Evolutionary conservation across 2,888 invertebrate genomes (phyloP), one percentile per base, ranked within the genome.

Genomic region (Omphaloscelis lunosa): DNA sequence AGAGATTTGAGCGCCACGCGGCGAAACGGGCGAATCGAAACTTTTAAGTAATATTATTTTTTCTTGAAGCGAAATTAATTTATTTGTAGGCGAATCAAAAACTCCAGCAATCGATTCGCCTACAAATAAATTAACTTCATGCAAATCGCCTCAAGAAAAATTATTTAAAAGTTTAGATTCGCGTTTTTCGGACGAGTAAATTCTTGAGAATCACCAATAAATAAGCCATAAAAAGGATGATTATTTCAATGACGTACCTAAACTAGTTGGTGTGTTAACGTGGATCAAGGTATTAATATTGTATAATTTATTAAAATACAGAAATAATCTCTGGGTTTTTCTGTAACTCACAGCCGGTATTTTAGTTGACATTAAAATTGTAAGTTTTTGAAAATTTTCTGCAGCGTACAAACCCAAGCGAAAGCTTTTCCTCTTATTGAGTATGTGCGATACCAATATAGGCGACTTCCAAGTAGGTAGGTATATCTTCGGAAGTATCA

Each of bases 351-450:
- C 8, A 29, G 8, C 23, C 34, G 58, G 34, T 45, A 45, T 3
- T 56, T n/a, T 27, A 72, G 34, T 74, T 59, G 27, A 27, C 34
- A 73, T 48, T 48, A 34, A 58, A 23, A 72, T 45, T 15, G 0
- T 45, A 6, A 15, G 3, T 34, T 23, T 39, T 66, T 72, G 39
- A 9, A 7, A 58, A 23, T 27, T 72, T 72, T 45, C 56, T 17
- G 51, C 23, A n/a, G 11, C 20, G 5, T 51, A 59, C 17, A 27
- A 51, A 29, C 8, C 2, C 34, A 27, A 29, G 23, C 7, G 41
- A 70, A 69, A 70, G 79, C 23, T 61, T 77, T 77, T 69, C 79
- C 70, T 59, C n/a, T 34, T 66, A 29, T 34, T 65, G 27, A 75
- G 29, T 17, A 56, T n/a, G 17, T 45, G 15, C 73, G 17, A 56